Evolutionary conservation across 2,113 vertebrate genomes (phyloP).

Genomic region (Peromyscus polionotus): DNA sequence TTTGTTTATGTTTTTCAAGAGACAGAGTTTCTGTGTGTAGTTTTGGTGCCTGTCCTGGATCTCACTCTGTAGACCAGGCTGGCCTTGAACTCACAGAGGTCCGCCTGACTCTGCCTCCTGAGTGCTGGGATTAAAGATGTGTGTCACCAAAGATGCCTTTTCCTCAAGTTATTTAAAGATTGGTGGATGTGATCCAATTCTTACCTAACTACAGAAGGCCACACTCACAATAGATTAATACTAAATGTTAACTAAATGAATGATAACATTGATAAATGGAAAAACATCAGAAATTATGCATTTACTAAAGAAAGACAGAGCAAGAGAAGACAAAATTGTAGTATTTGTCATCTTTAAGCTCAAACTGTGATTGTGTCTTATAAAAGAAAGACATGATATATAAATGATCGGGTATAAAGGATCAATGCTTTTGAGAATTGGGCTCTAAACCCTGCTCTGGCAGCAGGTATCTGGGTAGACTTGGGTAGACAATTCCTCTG

Average conservation of each 20-base stretch:
- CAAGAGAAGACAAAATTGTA: background rate
- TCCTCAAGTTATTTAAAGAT: background rate
- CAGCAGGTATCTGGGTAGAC: background rate
- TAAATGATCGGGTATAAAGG: background rate
- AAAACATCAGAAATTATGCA: background rate
- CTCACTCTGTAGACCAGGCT: too few relatives aligned
- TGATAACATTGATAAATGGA: background rate
- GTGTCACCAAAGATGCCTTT: too few relatives aligned
- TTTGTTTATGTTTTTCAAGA: too few relatives aligned
- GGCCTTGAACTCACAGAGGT: too few relatives aligned
- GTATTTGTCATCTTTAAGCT: constrained; percentile 4
- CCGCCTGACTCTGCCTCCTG: too few relatives aligned
- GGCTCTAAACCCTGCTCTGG: background rate
- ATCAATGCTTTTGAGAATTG: constrained; percentile 10
- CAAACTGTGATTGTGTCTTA: background rate
- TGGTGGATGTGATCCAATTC: background rate
- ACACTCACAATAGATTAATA: background rate
- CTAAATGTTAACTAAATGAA: constrained; percentile 28
- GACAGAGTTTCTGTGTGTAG: too few relatives aligned
- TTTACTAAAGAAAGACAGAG: constrained; percentile 33
- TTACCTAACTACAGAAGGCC: background rate
- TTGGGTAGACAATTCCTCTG: background rate
- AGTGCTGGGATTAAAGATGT: too few relatives aligned
- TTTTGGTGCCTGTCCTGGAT: too few relatives aligned
- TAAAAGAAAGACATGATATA: background rate